Evolutionary conservation across 2,113 vertebrate genomes (phyloP).

Genomic region (Peromyscus maniculatus): DNA sequence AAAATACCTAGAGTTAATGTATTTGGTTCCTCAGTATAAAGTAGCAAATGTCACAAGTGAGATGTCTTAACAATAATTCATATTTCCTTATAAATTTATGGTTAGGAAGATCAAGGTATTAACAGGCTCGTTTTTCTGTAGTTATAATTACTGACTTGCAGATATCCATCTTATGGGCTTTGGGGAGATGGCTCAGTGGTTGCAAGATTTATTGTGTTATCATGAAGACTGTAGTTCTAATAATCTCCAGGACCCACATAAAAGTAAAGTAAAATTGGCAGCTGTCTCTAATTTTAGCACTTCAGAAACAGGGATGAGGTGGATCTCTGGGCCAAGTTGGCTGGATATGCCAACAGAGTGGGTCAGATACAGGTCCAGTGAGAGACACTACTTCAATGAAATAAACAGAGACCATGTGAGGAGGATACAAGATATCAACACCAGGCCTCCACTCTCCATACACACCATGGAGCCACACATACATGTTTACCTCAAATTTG

Average conservation of each 20-base stretch:
- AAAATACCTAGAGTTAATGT: background rate
- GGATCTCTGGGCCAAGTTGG: too few relatives aligned
- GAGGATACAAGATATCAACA: background rate
- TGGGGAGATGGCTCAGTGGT: background rate
- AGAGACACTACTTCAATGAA: too few relatives aligned
- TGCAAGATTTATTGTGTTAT: background rate
- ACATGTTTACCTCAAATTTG: background rate
- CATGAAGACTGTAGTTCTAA: background rate
- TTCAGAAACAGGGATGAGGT: background rate
- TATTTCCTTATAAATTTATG: background rate
- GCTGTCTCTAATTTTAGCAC: background rate
- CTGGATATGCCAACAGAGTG: background rate
- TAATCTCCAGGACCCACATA: background rate
- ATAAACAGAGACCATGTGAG: background rate
- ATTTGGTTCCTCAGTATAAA: background rate
- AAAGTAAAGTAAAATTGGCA: background rate
- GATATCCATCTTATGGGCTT: too few relatives aligned
- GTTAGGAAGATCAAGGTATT: background rate
- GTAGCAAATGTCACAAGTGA: background rate
- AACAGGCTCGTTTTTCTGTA: too few relatives aligned
- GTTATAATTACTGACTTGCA: background rate
- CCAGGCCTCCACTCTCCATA: background rate
- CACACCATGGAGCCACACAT: too few relatives aligned
- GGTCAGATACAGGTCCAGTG: background rate
- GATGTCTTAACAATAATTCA: background rate